Base-by-base conservation (phyloP, 2,113 vertebrate genomes). In the Pogonocichla stellata region DNA sequence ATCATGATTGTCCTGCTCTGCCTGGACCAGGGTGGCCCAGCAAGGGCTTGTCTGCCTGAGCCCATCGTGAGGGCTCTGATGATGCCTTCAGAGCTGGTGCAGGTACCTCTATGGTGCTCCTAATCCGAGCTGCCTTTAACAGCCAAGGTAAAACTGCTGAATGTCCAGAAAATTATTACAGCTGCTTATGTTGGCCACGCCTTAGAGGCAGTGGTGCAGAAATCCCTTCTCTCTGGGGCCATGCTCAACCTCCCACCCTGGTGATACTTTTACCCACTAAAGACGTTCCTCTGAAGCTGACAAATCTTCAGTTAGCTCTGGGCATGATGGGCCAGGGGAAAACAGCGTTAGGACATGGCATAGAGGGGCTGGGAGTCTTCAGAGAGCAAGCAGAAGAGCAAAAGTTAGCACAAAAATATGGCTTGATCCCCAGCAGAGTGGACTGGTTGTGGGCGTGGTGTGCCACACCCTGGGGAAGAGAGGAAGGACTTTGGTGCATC, bases 321-420 rank as follows among this genome's bases (percentile, higher is more conserved):
- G n/a, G 3, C 36, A 25, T 9, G 11, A 14, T 43, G 45, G 25
- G 8, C 28, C 18, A 10, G 50, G 8, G 7, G 8, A 61, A 65
- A 84, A 75, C 8, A 29, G 19, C 0, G 0, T 65, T 66, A 61
- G 65, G 31, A 61, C 16, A 10, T 8, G 40, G 25, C 3, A 9
- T 4, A 78, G 64, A 84, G 12, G 12, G 10, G 2, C 7, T 79
- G 22, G 19, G 23, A 57, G 14, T 19, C 7, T 26, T 78, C 1
- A 5, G 45, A 69, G 25, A 73, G 16, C 4, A 90, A 18, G 26
- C 14, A 53, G 34, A 36, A 31, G 25, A 74, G 8, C 25, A 78
- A 56, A 61, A 74, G 14, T 18, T 11, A 64, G 18, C 16, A 61
- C 14, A 70, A 38, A 77, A 72, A 19, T 7, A 2, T 57, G 54